Conservation (phyloP, 2,113 vertebrate species). For the Rattus rattus region DNA sequence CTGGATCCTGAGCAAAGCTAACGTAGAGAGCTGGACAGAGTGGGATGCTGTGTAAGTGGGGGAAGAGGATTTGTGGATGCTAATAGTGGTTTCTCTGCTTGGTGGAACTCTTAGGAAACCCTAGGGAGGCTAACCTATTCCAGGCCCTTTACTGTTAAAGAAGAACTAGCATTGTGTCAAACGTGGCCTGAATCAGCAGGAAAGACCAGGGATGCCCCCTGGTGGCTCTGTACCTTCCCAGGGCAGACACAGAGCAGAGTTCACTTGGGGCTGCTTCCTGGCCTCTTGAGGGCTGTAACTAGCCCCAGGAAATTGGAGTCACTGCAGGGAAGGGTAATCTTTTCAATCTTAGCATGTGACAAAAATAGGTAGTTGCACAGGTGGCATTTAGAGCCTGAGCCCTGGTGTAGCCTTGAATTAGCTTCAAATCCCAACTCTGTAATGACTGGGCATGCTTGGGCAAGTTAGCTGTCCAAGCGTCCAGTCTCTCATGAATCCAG, state of each 20-base stretch:
- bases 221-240: constrained; percentile 71
- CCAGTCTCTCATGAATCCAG: not conserved
- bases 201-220: constrained; percentile 84
- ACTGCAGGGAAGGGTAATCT: not conserved
- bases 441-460: not conserved
- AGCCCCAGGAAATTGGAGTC: not conserved
- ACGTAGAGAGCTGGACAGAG: too few relatives aligned
- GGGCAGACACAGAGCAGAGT: not conserved
- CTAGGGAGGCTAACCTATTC: not conserved
- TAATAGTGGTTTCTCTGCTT: not conserved
- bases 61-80: fast-evolving
- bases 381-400: not conserved
- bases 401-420: not conserved
- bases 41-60: not conserved
- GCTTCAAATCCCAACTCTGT: not conserved
- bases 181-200: not conserved
- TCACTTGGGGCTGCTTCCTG: not conserved
- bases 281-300: fast-evolving
- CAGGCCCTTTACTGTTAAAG: not conserved
- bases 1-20: not conserved
- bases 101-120: not conserved
- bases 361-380: not conserved
- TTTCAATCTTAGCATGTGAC: not conserved
- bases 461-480: not conserved
- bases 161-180: not conserved